A percentile compares a stretch with the other conserved stretches of the same genome.
Evolutionary conservation across 2,888 invertebrate species (phyloP).

Genomic region (Hylaea fasciaria): DNA sequence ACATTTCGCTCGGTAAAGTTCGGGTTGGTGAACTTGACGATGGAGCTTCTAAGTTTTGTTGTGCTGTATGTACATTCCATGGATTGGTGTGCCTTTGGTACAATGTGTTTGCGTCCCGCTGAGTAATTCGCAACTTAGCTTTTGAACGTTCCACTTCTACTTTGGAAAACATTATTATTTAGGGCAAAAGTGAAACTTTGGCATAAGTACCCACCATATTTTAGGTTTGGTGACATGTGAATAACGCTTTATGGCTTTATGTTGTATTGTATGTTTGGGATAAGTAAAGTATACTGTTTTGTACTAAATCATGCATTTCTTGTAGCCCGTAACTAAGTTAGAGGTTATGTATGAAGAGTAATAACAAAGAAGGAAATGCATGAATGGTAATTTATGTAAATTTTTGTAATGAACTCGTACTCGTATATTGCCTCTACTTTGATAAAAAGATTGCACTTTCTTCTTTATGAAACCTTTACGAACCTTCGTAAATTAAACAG

Average conservation of each 20-base stretch:
- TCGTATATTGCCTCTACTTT: not conserved
- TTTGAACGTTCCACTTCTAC: conserved; percentile 63
- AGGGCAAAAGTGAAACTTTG: conserved; percentile 68
- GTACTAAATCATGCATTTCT: conserved; percentile 4
- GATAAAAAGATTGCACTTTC: not conserved
- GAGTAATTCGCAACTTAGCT: conserved; percentile 73
- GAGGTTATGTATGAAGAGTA: too few relatives aligned
- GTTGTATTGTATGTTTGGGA: too few relatives aligned
- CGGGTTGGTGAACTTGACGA: not conserved
- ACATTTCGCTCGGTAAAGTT: not conserved
- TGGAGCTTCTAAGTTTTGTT: too few relatives aligned
- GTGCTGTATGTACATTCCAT: conserved; percentile 4
- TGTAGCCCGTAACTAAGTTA: not conserved
- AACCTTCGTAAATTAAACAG: conserved; percentile 23
- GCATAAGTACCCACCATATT: conserved; percentile 28
- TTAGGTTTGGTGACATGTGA: conserved; percentile 53
- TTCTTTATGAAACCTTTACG: conserved; percentile 2
- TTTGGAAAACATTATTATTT: conserved; percentile 60
- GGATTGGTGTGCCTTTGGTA: conserved; percentile 35
- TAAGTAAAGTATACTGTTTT: conserved; percentile 6
- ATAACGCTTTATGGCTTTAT: conserved; percentile 7
- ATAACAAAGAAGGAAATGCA: too few relatives aligned
- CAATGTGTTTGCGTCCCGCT: conserved; percentile 62
- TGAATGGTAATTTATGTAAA: too few relatives aligned
- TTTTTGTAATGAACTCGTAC: too few relatives aligned